Evolutionary conservation across 1,140 invertebrate species (phyloP), one percentile per base, ranked within the genome.

Genomic region (Drosophila simulans): DNA sequence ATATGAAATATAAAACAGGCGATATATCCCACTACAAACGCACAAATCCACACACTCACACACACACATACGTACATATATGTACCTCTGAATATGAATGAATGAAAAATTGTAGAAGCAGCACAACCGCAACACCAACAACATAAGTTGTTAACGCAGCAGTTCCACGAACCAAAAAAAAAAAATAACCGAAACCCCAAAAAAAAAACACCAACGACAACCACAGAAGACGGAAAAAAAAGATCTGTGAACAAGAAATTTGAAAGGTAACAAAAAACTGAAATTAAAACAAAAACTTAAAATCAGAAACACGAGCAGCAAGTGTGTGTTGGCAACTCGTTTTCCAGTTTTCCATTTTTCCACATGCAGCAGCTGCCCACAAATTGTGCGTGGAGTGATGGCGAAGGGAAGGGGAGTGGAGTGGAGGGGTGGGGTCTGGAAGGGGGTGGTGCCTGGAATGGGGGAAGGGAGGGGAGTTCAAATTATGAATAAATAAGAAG

Each of bases 401-500:
- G 63, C 34, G 51, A 40, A 25, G 13, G 25, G 20, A 3, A 22
- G 20, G 39, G 5, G 20, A 31, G 8, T 31, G 40, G 27, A 20
- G 39, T 7, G 10, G 17, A 4, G 8, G 42, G 2, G n/a, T n/a
- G 35, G 22, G n/a, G 22, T 20, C 8, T 45, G 27, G 52, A 59
- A 66, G 49, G 59, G 58, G 53, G 5, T 48, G 34, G 37, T 12
- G 39, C 49, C 25, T 10, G 8, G 42, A 40, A 25, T 10, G 35
- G 22, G 11, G 20, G 27, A 40, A 56, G 56, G 49, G 55, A 51
- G 49, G 53, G 49, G 77, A 74, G 46, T 79, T 80, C 65, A 84
- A 85, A 88, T 84, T 88, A 88, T 88, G 83, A 88, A 88, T 88
- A 88, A 88, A 88, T 88, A 88, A 70, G 74, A 59, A 64, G 63